Base-by-base conservation (phyloP, 2,888 invertebrate species). In the Hetaerina titia region DNA sequence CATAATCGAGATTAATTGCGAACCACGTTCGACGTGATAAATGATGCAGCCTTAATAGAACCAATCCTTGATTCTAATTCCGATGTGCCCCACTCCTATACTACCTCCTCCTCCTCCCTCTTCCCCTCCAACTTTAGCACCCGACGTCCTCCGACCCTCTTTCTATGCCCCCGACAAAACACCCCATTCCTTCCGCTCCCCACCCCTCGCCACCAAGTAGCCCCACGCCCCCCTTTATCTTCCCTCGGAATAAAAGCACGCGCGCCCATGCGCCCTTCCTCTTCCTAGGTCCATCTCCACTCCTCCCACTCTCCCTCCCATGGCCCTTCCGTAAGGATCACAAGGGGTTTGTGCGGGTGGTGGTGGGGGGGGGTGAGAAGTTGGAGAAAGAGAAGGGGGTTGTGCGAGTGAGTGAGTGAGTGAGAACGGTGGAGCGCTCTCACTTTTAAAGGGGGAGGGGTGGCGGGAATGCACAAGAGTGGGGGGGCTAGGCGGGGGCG, bases 31-130 rank as follows among this genome's bases (percentile, higher is more conserved):
- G 81, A 81, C 81, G 13, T 81, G 81, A 81, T 81, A 13, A 81
- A 81, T 81, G 81, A 81, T 81, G 81, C 81, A 31, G 81, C 81
- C 31, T 5, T 81, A 81, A 81, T 81, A 81, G 31, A 25, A 81
- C 31, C 81, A 25, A 81, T 25, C 81, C 25, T 13, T 22, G 81
- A 81, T 31, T 81, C 81, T 31, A 81, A 81, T 69, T 69, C 69
- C 69, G 22, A 81, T 31, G 31, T 25, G 9, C n/a, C 81, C 60
- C 8, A 25, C 74, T 25, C 25, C 25, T 74, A 25, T 25, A 74
- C n/a, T 7, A 11, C 5, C 60, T 60, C 74, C 7, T 19, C 69
- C 69, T 6, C 69, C 69, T 69, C 69, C 19, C 60, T 60, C 60
- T 17, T 19, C 25, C 8, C 45, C 45, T 45, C 45, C 45, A 45